Percentiles rank a stretch among this genome's conserved stretches.
Evolutionary conservation across 1,140 invertebrate species (phyloP).

Genomic region (Zaprionus lachaisei): DNA sequence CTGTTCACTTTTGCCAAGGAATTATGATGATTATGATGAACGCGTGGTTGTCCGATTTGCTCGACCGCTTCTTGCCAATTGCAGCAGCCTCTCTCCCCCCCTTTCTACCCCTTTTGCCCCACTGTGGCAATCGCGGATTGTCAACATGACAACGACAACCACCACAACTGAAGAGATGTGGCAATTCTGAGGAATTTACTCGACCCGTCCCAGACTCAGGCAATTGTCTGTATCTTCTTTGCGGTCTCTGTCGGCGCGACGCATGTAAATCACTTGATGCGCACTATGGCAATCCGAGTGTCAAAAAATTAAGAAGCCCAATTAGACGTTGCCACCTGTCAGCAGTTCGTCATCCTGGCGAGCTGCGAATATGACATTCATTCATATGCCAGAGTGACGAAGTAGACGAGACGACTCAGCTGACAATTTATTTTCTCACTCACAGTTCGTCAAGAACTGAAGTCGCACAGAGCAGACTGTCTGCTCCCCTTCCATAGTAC

Average conservation of each 20-base stretch:
- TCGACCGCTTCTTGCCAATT: slow-evolving; percentile 71
- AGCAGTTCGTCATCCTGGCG: slow-evolving; percentile 83
- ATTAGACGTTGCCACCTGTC: slow-evolving; percentile 84
- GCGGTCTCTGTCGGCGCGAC: slow-evolving; percentile 14
- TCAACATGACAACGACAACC: slow-evolving; percentile 45
- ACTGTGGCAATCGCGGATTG: slow-evolving; percentile 41
- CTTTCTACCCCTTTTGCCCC: too few species aligned
- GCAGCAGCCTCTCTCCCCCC: slow-evolving; percentile 18
- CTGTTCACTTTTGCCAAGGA: slow-evolving; percentile 56
- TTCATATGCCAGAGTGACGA: slow-evolving; percentile 75
- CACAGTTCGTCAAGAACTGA: not conserved
- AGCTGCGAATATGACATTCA: slow-evolving; percentile 76
- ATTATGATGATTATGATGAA: slow-evolving; percentile 80
- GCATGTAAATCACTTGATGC: slow-evolving; percentile 64
- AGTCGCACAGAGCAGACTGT: not conserved
- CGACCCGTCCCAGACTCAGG: slow-evolving; percentile 13
- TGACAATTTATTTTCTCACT: slow-evolving; percentile 50
- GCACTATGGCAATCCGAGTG: slow-evolving; percentile 52
- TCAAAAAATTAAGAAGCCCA: slow-evolving; percentile 84
- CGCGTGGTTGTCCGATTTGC: slow-evolving; percentile 76
- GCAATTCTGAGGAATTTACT: slow-evolving; percentile 10
- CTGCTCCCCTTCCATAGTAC: not conserved
- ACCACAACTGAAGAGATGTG: slow-evolving; percentile 2
- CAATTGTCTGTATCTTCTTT: slow-evolving; percentile 62
- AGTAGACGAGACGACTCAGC: slow-evolving; percentile 70